A percentile compares a stretch with the other conserved stretches of the same genome.
phyloP scores from a whole-genome alignment of 37 sponge, comb jelly and placozoan genomes.

The Cladorhizidae sp. region DNA sequence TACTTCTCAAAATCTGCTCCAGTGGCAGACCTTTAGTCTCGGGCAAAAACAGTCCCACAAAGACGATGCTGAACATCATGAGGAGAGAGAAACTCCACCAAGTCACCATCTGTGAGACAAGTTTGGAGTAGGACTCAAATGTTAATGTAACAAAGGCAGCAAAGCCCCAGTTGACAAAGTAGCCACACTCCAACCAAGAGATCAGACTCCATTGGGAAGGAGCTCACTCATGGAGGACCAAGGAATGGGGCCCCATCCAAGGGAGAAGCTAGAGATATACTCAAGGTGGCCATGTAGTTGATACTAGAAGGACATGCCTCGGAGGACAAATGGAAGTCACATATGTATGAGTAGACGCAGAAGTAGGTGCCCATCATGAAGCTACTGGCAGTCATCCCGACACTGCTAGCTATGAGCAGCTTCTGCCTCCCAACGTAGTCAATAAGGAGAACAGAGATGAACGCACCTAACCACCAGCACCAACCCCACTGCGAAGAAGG shows the following conservation, averaged over 20 bases:
- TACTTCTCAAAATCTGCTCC: slow-evolving; percentile 86
- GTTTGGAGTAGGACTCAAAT: slow-evolving; percentile 17
- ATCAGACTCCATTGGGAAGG: slow-evolving; percentile 68
- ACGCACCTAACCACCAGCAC: slow-evolving; percentile 41
- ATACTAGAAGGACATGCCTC: no score
- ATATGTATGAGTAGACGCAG: no score
- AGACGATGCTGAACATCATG: slow-evolving; percentile 43
- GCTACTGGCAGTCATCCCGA: slow-evolving; percentile 46
- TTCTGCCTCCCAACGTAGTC: slow-evolving; percentile 68
- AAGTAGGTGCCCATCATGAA: slow-evolving; percentile 46
- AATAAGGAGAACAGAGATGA: slow-evolving; percentile 59
- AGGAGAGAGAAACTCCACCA: slow-evolving; percentile 72
- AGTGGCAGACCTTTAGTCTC: slow-evolving; percentile 87
- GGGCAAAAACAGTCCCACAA: slow-evolving; percentile 80
- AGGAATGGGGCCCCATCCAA: slow-evolving; percentile 85
- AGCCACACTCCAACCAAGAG: slow-evolving; percentile 51
- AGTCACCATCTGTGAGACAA: slow-evolving; percentile 14
- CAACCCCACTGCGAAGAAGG: slow-evolving; percentile 46
- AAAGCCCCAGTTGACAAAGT: slow-evolving; percentile 71
- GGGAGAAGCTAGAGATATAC: slow-evolving; percentile 72
- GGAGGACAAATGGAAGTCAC: no score
- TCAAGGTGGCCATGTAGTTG: slow-evolving; percentile 22
- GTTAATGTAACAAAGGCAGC: slow-evolving; percentile 53
- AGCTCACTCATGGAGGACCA: slow-evolving; percentile 84
- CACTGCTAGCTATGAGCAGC: slow-evolving; percentile 46